Conservation (phyloP, 2,113 vertebrate species). For the Psettodes erumei region DNA sequence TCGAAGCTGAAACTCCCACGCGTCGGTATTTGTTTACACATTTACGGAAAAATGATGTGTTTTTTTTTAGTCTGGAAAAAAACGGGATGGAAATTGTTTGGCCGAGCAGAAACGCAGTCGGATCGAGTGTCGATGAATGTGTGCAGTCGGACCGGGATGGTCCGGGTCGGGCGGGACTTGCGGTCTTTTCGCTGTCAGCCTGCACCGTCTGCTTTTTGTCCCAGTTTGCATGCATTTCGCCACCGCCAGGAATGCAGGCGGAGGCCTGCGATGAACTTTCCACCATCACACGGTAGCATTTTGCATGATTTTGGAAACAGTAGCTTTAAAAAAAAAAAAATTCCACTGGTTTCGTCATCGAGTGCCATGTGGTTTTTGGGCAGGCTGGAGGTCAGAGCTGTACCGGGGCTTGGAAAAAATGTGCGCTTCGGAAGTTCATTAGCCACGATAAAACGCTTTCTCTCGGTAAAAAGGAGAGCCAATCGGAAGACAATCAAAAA, state of each 20-base stretch:
- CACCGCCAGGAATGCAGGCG: background rate
- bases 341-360: conserved; percentile 26
- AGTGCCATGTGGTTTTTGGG: conserved; percentile 30
- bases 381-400: conserved; percentile 39
- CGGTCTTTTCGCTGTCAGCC: background rate
- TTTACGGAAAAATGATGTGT: conserved; percentile 20
- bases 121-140: conserved; percentile 2
- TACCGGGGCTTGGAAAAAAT: conserved; percentile 25
- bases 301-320: conserved; percentile 6
- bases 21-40: conserved; percentile 10
- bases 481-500: background rate
- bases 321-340: conserved; percentile 32
- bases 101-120: too few relatives aligned
- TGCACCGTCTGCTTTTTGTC: conserved; percentile 14
- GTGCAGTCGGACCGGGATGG: conserved; percentile 9
- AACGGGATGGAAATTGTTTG: conserved; percentile 17
- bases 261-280: background rate
- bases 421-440: conserved; percentile 16
- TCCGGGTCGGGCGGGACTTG: conserved; percentile 23
- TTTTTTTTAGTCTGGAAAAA: background rate
- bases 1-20: background rate
- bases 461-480: background rate
- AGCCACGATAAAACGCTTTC: conserved; percentile 21
- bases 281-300: conserved; percentile 7
- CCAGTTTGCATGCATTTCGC: conserved; percentile 1